Conservation (phyloP, 2,113 vertebrate genomes). For the Notothenia coriiceps region DNA sequence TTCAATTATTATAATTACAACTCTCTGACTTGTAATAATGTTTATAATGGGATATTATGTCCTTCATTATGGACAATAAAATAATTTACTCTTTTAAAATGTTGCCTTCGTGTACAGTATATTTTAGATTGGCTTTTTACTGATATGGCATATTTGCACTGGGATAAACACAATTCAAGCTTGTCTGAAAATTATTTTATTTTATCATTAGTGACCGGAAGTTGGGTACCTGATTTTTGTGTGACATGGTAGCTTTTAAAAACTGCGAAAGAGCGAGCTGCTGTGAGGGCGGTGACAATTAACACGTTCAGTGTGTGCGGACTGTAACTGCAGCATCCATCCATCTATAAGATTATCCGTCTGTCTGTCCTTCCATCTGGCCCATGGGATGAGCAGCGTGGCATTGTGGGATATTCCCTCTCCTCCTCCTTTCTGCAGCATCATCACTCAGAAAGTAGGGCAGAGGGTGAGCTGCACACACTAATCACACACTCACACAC, state of each 20-base stretch:
- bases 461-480: constrained; percentile 62
- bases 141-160: no score
- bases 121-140: neutral
- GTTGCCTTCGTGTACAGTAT: no score
- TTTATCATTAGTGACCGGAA: constrained; percentile 25
- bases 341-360: constrained; percentile 4
- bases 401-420: constrained; percentile 76
- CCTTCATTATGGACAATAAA: neutral
- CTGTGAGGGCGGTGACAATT: constrained; percentile 28
- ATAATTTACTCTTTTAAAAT: no score
- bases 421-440: constrained; percentile 71
- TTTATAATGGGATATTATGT: neutral
- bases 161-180: neutral
- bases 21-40: neutral
- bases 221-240: neutral
- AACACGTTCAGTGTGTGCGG: constrained; percentile 1
- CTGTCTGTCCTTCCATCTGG: constrained; percentile 11
- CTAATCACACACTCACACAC: constrained; percentile 4
- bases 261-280: constrained; percentile 35
- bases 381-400: constrained; percentile 35
- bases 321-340: constrained; percentile 14
- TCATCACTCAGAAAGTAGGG: constrained; percentile 79
- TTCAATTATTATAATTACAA: neutral
- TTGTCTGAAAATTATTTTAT: constrained; percentile 18
- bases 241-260: constrained; percentile 28